Evolutionary conservation across 2,888 invertebrate species (phyloP), one percentile per base, ranked within the genome.

Genomic region (Drosophila silvestris): DNA sequence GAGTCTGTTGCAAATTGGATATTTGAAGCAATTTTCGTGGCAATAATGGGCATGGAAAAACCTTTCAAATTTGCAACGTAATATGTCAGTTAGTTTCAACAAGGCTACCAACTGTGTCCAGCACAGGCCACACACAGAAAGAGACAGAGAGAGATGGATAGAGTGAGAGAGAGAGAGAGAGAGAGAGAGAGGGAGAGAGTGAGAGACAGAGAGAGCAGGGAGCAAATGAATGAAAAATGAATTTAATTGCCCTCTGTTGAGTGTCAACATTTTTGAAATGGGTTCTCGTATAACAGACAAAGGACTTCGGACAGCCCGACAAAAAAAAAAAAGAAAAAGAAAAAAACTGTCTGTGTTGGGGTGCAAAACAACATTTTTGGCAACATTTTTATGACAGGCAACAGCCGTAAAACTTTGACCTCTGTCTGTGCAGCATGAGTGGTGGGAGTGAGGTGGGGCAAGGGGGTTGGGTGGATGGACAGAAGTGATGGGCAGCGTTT

Each of bases 251-350:
- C 87, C 85, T 88, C 85, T 89, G 87, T 85, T 84, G 82, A 81
- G 87, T 88, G 87, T 88, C 87, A 88, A 88, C 90, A 78, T 85
- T 87, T 87, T 89, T 88, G 87, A 88, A 88, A 88, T 88, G 87
- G 87, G 87, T 88, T 82, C 87, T 74, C 69, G 79, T 84, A 74
- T 77, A 79, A 1, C 44, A 44, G 58, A 58, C 58, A 58, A 58
- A 58, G 32, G 58, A 58, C 58, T 44, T 30, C 22, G 58, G 52
- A 52, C 52, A n/a, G 52, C 3, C 72, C 65, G 70, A 74, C 80
- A 71, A 70, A 62, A 70, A 66, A 74, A 54, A 16, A n/a, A 16
- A 66, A 58, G 68, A 74, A 66, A 70, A 50, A 39, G 22, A 9
- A 67, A 33, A 57, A 59, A 39, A 60, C 58, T 62, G 74, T 72